Percentiles rank a stretch among this genome's conserved stretches.
These are phyloP conservation scores for Heterodera filipjevi DNA, from an alignment of 2,888 invertebrate genomes.

Conservation along the genomic window DNA sequence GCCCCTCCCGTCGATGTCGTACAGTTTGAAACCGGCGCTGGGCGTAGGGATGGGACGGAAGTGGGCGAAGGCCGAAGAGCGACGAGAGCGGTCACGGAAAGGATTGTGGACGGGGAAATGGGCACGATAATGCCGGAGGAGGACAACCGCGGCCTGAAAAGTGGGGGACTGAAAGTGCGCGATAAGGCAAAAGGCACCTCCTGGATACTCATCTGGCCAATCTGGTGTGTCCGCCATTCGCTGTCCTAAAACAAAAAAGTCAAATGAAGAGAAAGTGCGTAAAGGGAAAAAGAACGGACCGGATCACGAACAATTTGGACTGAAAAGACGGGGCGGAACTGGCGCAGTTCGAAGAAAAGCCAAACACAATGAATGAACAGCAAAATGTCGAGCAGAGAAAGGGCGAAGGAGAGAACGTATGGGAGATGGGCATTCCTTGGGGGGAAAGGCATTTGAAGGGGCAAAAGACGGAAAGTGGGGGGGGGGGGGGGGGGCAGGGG, in stretches of 20 bases:
- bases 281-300: neutral
- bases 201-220: conserved; percentile 50
- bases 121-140: conserved; percentile 89
- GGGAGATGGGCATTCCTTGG: conserved; percentile 22
- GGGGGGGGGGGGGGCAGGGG: neutral
- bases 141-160: conserved; percentile 85
- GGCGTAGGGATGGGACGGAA: conserved; percentile 5
- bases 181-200: conserved; percentile 29
- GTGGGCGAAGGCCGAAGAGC: conserved; percentile 17
- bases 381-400: conserved; percentile 88
- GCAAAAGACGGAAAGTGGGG: neutral
- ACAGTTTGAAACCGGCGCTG: conserved; percentile 79
- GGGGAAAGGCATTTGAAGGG: neutral
- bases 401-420: conserved; percentile 78
- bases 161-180: neutral
- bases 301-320: conserved; percentile 83
- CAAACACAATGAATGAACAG: conserved; percentile 67
- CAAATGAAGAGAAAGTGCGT: neutral
- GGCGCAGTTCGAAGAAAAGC: conserved; percentile 87
- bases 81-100: conserved; percentile 75
- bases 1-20: conserved; percentile 82
- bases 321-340: conserved; percentile 82
- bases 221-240: conserved; percentile 39
- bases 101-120: conserved; percentile 96
- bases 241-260: conserved; percentile 39